Evolutionary conservation across 2,797 vertebrate species (phyloP), one percentile per base, ranked within the genome.

Genomic region (Aythya fuligula): DNA sequence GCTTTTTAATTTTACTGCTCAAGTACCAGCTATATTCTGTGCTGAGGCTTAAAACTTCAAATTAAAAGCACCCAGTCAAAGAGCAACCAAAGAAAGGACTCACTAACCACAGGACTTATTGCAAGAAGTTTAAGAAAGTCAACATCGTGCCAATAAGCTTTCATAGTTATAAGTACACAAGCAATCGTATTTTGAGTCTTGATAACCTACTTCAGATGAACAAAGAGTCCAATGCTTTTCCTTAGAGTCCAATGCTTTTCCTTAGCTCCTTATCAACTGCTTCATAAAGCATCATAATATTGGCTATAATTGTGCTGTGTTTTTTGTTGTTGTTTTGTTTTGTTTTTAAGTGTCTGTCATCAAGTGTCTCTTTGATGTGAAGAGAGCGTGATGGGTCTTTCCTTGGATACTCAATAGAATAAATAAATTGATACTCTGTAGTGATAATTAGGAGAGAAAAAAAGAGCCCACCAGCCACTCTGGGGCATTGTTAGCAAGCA

Each of bases 381-480:
- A 90, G 58, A 89, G 74, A 62, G 56, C 22, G 11, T 78, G 79
- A 91, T 71, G 58, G 82, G 51, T 43, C 51, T 73, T 86, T 87
- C 92, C 51, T 88, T 56, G 84, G 51, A 81, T 27, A 54, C 38
- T 94, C 4, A 3, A 75, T 34, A 57, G 89, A 77, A 91, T 89
- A 92, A 94, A 92, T 94, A 89, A 92, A 93, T 19, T 41, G 58
- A 89, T 74, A 83, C 87, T 96, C 96, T 92, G 87, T 90, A 94
- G 87, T 94, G 93, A 70, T 91, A 93, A 94, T 93, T 83, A 96
- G 91, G 78, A 58, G 65, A 86, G 79, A 80, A 90, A 83, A 0
- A 87, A 32, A 85, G 54, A 67, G 53, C 30, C 41, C 70, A 94
- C 49, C n/a, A 91, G 72, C 28, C 82, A 80, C 61, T 34, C 22